Evolutionary conservation across 2,797 vertebrate genomes (phyloP).

Genomic region (Macropus fuliginosus): DNA sequence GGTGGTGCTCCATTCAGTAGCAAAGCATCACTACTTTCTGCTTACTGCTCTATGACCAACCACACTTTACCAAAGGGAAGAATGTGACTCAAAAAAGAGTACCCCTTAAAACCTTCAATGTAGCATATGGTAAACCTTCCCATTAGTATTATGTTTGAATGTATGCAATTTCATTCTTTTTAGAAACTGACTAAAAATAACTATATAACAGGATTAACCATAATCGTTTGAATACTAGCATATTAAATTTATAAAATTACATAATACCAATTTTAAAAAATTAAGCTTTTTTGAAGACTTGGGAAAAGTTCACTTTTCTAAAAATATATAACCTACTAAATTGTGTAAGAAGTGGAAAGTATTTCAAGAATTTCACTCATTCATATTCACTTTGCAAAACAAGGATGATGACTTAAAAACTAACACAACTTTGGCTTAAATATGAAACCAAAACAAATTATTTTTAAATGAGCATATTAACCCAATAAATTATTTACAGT

Average conservation of each 20-base stretch:
- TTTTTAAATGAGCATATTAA: slow-evolving; percentile 67
- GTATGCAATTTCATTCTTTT: slow-evolving; percentile 45
- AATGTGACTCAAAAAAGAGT: not conserved
- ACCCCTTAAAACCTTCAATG: not conserved
- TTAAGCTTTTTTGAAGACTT: slow-evolving; percentile 55
- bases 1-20: slow-evolving; percentile 22
- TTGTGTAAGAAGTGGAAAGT: slow-evolving; percentile 51
- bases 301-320: slow-evolving; percentile 56
- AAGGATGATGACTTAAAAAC: slow-evolving; percentile 65
- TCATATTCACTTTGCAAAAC: slow-evolving; percentile 56
- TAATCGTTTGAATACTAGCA: slow-evolving; percentile 51
- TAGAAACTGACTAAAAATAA: slow-evolving; percentile 47
- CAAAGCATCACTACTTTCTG: slow-evolving; percentile 43
- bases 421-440: slow-evolving; percentile 69
- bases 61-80: slow-evolving; percentile 41
- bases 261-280: slow-evolving; percentile 71
- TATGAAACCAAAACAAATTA: slow-evolving; percentile 52
- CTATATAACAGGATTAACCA: slow-evolving; percentile 11
- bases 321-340: slow-evolving; percentile 58
- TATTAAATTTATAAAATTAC: slow-evolving; percentile 34
- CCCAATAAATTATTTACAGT: slow-evolving; percentile 36
- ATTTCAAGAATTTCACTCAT: slow-evolving; percentile 65
- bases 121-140: slow-evolving; percentile 34
- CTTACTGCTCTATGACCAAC: not conserved
- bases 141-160: slow-evolving; percentile 58